phyloP scores from a whole-genome alignment of 2,888 invertebrate species.

The Drosophila multiciliata region DNA sequence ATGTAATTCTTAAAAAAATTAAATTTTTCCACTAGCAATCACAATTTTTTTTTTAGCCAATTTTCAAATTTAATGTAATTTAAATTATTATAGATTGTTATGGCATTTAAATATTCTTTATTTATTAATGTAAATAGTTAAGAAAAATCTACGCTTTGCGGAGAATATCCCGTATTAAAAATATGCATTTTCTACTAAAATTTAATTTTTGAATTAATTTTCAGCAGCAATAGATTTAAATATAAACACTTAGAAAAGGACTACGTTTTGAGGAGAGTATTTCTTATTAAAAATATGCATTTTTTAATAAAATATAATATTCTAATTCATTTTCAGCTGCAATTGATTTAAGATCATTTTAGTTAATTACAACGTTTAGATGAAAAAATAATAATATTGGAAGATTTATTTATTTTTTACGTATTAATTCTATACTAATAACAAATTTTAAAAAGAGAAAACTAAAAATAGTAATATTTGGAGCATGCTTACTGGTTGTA shows the following conservation, averaged over 20 bases:
- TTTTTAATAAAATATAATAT: background rate
- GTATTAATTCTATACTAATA: background rate
- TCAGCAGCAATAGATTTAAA: no score
- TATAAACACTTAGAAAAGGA: background rate
- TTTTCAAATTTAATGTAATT: background rate
- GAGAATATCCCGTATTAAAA: background rate
- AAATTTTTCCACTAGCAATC: background rate
- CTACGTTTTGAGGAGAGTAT: background rate
- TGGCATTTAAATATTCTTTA: background rate
- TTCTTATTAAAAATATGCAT: background rate
- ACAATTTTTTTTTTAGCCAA: background rate
- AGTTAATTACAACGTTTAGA: background rate
- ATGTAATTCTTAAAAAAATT: background rate
- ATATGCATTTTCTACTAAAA: background rate
- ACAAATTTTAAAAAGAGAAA: background rate
- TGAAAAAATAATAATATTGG: rapidly evolving
- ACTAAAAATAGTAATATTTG: background rate
- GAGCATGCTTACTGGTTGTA: background rate
- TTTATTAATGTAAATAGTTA: background rate
- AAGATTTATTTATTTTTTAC: background rate
- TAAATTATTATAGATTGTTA: no score
- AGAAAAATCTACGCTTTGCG: background rate
- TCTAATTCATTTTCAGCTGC: background rate
- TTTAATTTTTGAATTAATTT: background rate
- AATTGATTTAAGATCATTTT: background rate